phyloP scores from a whole-genome alignment of 2,888 invertebrate species.

The Conomelus anceps region DNA sequence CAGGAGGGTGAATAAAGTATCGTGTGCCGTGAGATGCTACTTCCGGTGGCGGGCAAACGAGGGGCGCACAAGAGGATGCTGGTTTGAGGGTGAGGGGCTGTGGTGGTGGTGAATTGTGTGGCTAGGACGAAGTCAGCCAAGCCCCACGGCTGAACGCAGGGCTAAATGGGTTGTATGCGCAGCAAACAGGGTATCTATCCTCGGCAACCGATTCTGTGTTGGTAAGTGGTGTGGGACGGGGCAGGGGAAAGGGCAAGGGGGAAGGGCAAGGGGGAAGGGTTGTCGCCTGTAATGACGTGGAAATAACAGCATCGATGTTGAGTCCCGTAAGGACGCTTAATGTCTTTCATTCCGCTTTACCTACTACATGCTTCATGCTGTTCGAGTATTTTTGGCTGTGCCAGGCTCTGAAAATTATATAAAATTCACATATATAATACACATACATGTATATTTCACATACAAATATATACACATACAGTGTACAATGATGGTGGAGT shows the following conservation, averaged over 20 bases:
- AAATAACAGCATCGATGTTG: conserved; percentile 11
- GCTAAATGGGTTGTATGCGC: background rate
- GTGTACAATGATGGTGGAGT: no score
- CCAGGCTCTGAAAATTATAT: background rate
- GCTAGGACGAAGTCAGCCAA: background rate
- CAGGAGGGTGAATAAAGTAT: background rate
- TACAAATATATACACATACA: background rate
- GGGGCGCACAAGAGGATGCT: background rate
- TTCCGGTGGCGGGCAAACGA: background rate
- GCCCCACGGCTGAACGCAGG: background rate
- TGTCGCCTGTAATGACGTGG: conserved; percentile 11
- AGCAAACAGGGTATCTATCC: background rate
- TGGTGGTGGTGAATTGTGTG: background rate
- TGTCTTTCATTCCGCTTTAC: background rate
- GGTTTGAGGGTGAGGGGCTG: background rate
- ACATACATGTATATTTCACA: background rate
- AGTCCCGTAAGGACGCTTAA: background rate
- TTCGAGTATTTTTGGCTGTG: background rate
- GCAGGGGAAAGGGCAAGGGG: background rate
- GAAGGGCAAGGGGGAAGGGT: background rate
- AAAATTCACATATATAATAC: background rate
- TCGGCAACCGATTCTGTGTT: background rate
- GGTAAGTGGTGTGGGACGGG: background rate
- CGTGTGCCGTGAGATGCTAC: background rate
- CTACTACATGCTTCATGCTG: background rate